Evolutionary conservation across 2,888 invertebrate species (phyloP), one percentile per base, ranked within the genome.

Genomic region (Latheticus oryzae): DNA sequence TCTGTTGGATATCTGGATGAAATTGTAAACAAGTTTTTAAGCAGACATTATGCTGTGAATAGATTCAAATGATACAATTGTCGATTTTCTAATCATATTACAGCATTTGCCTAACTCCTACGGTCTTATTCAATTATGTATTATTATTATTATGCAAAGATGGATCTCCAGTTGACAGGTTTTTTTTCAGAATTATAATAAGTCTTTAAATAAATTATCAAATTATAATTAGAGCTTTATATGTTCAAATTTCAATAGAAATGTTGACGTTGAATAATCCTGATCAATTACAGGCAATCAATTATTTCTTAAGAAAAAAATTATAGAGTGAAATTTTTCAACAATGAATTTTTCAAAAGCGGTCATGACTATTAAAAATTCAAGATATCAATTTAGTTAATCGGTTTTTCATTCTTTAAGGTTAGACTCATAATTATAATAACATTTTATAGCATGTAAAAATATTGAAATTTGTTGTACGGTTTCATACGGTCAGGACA

Each of bases 91-190:
- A n/a, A n/a, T n/a, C n/a, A n/a, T n/a, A n/a, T n/a, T n/a, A 17
- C n/a, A 8, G 21, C 21, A 19, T 32, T 45, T 45, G 21, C 45
- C 13, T 32, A 24, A 37, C 40, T 11, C 11, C 24, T 15, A 11
- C 28, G 15, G 4, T 42, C 16, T 7, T 16, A 26, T 26, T 26
- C 16, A 47, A 35, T 47, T 47, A 47, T 47, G 23, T 47, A 15
- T 47, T 47, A 47, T n/a, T n/a, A n/a, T n/a, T n/a, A n/a, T 47
- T 47, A 47, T 11, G 9, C 28, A 26, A 23, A 42, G 26, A 42
- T 16, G n/a, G 33, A 30, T 11, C 32, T 45, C 16, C 33, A 47
- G 35, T 9, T 15, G 47, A 47, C 47, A 47, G 16, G 32, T 47
- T 21, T n/a, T n/a, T n/a, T n/a, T 32, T 47, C 33, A 35, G 21